Evolutionary conservation across 2,797 vertebrate species (phyloP).

Genomic region (Spondyliosoma cantharus): DNA sequence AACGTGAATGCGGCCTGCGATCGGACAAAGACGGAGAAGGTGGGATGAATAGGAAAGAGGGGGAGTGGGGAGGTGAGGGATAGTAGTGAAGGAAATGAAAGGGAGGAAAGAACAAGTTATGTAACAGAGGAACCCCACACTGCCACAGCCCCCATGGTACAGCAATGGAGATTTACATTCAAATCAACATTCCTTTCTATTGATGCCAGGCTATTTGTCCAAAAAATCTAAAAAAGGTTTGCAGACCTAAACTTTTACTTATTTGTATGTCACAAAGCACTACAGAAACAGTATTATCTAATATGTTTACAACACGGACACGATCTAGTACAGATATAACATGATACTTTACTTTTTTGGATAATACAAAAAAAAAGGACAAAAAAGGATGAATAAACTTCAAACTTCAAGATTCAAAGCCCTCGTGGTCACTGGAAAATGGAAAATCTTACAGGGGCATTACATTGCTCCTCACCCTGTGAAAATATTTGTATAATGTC

Average conservation of each 20-base stretch:
- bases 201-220: conserved; percentile 19
- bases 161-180: conserved; percentile 55
- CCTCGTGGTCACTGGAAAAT: not conserved
- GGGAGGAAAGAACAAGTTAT: conserved; percentile 49
- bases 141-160: conserved; percentile 48
- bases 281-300: not conserved
- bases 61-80: not conserved
- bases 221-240: not conserved
- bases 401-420: not conserved
- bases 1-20: conserved; percentile 90
- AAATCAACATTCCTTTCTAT: conserved; percentile 60
- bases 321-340: conserved; percentile 1
- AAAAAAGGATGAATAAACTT: no score
- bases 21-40: conserved; percentile 43
- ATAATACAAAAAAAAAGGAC: not conserved
- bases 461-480: not conserved
- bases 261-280: not conserved
- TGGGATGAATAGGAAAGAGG: conserved; percentile 28
- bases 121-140: conserved; percentile 55
- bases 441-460: not conserved
- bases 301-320: conserved; percentile 3
- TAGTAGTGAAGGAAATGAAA: conserved; percentile 23
- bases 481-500: not conserved
- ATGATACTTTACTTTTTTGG: not conserved
- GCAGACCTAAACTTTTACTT: not conserved